These are phyloP conservation scores for Gambusia holbrooki DNA, from an alignment of 2,113 vertebrate genomes.

Conservation along the genomic window DNA sequence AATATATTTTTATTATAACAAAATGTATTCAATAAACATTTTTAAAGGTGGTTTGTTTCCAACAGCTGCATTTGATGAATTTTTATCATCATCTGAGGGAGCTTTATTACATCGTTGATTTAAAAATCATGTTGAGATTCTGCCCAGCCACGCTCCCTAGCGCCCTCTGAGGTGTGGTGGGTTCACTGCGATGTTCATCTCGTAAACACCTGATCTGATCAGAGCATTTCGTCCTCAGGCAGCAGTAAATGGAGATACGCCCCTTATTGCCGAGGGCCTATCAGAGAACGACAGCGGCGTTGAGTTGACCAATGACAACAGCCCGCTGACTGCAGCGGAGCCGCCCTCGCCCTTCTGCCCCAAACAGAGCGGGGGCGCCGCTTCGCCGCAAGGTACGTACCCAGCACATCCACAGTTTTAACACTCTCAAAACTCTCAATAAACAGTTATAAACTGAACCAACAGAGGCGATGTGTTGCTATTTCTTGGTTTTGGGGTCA, in stretches of 20 bases:
- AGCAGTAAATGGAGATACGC: conserved; percentile 70
- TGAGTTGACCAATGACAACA: conserved; percentile 80
- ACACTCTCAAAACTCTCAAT: background rate
- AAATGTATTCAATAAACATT: too few relatives aligned
- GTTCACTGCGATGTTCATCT: background rate
- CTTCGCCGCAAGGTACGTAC: conserved; percentile 74
- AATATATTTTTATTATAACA: too few relatives aligned
- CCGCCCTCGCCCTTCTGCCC: conserved; percentile 82
- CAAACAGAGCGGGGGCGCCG: conserved; percentile 77
- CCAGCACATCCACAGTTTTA: background rate
- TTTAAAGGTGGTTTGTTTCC: too few relatives aligned
- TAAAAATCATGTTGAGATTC: too few relatives aligned
- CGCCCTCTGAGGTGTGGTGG: background rate
- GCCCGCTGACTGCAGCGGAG: conserved; percentile 76
- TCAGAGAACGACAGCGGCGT: conserved; percentile 77
- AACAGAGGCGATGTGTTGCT: background rate
- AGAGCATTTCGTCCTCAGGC: conserved; percentile 57
- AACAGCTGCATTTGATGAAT: too few relatives aligned
- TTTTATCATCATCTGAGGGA: too few relatives aligned
- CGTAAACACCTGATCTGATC: background rate
- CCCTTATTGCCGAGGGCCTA: conserved; percentile 36
- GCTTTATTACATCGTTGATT: too few relatives aligned
- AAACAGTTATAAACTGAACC: background rate
- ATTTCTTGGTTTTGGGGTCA: too few relatives aligned
- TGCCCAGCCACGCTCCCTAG: too few relatives aligned